Conservation (phyloP, 2,888 invertebrate species). For the Steromphala cineraria region DNA sequence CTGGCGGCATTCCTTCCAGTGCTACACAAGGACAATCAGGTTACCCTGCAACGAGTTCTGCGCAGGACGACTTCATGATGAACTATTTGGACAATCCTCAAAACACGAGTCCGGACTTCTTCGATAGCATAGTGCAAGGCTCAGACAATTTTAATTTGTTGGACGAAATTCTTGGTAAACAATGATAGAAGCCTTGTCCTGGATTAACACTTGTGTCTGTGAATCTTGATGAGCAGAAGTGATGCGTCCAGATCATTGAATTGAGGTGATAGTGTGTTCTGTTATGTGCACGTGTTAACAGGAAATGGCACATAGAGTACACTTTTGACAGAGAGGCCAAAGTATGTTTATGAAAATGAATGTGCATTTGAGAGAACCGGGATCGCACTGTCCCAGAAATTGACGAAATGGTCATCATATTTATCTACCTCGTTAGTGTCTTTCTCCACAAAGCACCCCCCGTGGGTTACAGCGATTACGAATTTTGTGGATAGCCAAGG, state of each 20-base stretch:
- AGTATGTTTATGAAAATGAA: too few relatives aligned
- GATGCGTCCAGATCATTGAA: background rate
- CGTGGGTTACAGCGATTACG: background rate
- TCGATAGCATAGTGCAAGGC: slow-evolving; percentile 82
- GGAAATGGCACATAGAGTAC: too few relatives aligned
- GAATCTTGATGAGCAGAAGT: background rate
- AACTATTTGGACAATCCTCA: slow-evolving; percentile 89
- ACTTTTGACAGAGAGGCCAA: too few relatives aligned
- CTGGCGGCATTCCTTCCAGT: slow-evolving; percentile 20
- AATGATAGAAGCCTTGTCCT: background rate
- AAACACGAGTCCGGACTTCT: slow-evolving; percentile 79
- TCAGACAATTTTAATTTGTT: slow-evolving; percentile 59
- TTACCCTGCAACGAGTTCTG: slow-evolving; percentile 44
- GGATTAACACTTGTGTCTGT: too few relatives aligned
- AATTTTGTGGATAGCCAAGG: background rate
- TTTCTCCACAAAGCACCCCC: background rate
- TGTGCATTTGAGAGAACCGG: too few relatives aligned
- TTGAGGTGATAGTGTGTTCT: background rate
- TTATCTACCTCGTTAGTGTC: slow-evolving; percentile 18
- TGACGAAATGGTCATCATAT: background rate
- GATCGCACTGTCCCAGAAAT: too few relatives aligned
- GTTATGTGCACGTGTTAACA: background rate
- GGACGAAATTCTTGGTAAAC: slow-evolving; percentile 62
- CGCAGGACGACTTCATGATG: slow-evolving; percentile 82
- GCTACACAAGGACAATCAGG: slow-evolving; percentile 30